phyloP scores from a whole-genome alignment of 2,888 invertebrate genomes.

The Taenaris catops region DNA sequence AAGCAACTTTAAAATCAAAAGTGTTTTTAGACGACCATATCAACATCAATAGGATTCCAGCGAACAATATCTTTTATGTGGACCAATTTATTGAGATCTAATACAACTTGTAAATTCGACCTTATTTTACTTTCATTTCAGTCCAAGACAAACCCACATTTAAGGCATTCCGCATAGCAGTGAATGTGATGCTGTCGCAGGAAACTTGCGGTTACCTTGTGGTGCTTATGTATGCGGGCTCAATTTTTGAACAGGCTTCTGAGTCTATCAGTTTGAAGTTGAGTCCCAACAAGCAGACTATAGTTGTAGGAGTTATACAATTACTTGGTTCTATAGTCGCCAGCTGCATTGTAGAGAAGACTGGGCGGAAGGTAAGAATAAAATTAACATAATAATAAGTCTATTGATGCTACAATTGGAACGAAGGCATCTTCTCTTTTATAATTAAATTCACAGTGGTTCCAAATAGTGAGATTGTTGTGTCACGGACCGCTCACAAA shows the following conservation, averaged over 20 bases:
- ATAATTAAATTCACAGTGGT: too few relatives aligned
- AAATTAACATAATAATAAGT: too few relatives aligned
- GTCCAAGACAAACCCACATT: conserved; percentile 67
- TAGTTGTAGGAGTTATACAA: conserved; percentile 64
- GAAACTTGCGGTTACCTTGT: conserved; percentile 72
- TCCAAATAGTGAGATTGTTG: too few relatives aligned
- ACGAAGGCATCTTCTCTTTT: too few relatives aligned
- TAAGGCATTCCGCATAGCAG: conserved; percentile 64
- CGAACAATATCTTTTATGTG: too few relatives aligned
- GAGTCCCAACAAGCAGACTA: conserved; percentile 70
- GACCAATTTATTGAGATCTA: too few relatives aligned
- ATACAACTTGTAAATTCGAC: too few relatives aligned
- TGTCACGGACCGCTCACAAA: too few relatives aligned
- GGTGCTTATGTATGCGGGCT: conserved; percentile 71
- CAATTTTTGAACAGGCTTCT: conserved; percentile 67
- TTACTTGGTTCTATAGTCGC: conserved; percentile 64
- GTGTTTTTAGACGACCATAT: too few relatives aligned
- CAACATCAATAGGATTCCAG: too few relatives aligned
- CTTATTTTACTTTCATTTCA: conserved; percentile 32
- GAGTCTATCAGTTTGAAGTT: conserved; percentile 62
- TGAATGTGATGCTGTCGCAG: conserved; percentile 71
- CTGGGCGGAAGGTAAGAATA: conserved; percentile 63
- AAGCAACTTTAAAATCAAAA: too few relatives aligned
- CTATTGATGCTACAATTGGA: too few relatives aligned
- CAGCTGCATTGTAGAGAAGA: conserved; percentile 68